phyloP scores from a whole-genome alignment of 2,113 vertebrate genomes.

The Meleagris gallopavo region DNA sequence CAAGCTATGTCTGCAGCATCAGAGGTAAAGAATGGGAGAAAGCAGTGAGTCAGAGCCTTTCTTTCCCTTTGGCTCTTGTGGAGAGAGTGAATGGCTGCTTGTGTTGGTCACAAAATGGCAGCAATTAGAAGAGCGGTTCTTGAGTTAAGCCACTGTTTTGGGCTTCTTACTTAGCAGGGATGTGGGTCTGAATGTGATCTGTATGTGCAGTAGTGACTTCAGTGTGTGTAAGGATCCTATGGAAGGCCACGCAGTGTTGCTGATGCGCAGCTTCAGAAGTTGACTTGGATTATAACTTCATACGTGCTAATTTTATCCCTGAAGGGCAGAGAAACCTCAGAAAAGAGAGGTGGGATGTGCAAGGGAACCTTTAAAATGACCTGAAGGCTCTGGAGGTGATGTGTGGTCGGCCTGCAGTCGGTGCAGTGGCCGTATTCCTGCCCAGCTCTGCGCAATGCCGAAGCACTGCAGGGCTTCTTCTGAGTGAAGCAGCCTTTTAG shows the following conservation, averaged over 20 bases:
- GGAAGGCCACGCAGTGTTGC: rapidly evolving
- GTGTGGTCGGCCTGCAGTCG: neutral
- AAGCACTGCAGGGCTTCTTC: neutral
- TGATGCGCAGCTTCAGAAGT: neutral
- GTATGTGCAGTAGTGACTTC: neutral
- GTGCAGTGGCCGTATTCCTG: neutral
- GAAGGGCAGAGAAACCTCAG: neutral
- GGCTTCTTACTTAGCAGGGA: neutral
- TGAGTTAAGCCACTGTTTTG: neutral
- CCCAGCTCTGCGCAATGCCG: neutral
- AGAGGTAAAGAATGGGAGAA: constrained; percentile 28
- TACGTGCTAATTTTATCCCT: neutral
- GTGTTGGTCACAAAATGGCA: neutral
- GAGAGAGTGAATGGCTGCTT: neutral
- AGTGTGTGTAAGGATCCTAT: rapidly evolving
- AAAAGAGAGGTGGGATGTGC: neutral
- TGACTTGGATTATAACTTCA: neutral
- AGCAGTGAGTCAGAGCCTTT: constrained; percentile 44
- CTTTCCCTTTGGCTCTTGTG: constrained; percentile 15
- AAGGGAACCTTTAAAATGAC: neutral
- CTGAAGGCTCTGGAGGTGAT: neutral
- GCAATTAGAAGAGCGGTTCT: neutral
- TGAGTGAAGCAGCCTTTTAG: neutral
- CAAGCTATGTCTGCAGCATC: neutral
- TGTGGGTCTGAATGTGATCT: neutral